Conservation (phyloP, 2,888 invertebrate genomes). For the Yponomeuta cagnagella region DNA sequence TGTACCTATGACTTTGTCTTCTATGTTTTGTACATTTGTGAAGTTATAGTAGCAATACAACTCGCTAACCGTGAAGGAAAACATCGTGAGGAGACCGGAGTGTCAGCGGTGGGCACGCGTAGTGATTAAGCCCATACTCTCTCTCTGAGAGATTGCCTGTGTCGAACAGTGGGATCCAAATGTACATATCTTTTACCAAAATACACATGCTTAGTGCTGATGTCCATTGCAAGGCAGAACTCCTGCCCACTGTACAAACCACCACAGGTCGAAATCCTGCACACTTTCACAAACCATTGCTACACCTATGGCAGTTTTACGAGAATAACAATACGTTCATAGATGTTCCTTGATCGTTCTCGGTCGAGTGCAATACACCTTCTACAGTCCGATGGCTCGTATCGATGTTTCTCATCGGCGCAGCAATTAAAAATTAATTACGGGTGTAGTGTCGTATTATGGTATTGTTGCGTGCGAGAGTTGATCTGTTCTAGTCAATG, state of each 20-base stretch:
- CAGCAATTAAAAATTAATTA: slow-evolving; percentile 22
- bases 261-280: background rate
- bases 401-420: slow-evolving; percentile 15
- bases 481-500: slow-evolving; percentile 12
- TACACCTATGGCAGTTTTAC: background rate
- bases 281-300: background rate
- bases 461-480: slow-evolving; percentile 11
- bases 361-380: background rate
- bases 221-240: too few relatives aligned
- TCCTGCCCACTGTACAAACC: background rate
- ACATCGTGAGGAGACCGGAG: too few relatives aligned
- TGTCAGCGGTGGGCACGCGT: too few relatives aligned
- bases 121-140: too few relatives aligned
- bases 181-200: too few relatives aligned
- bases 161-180: too few relatives aligned
- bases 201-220: too few relatives aligned
- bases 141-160: too few relatives aligned
- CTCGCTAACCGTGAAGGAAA: too few relatives aligned
- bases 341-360: background rate
- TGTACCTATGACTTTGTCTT: too few relatives aligned
- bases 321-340: background rate
- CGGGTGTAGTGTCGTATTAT: slow-evolving; percentile 16
- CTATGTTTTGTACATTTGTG: too few relatives aligned
- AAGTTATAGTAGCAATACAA: too few relatives aligned
- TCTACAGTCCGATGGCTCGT: slow-evolving; percentile 10